Conservation (phyloP, 2,888 invertebrate species). For the Agrotis puta region DNA sequence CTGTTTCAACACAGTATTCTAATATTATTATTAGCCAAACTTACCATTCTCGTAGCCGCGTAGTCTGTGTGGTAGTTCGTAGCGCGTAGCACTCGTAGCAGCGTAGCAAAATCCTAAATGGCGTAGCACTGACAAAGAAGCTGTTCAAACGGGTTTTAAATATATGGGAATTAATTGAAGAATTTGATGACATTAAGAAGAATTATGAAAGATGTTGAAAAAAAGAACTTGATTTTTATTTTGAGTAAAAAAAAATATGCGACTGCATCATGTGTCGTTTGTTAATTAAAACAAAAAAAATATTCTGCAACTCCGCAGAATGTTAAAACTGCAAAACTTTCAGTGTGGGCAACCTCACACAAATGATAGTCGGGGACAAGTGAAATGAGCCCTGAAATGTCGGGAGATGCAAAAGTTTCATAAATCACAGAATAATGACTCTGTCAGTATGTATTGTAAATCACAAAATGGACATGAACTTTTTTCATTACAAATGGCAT, state of each 20-base stretch:
- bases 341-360: slow-evolving; percentile 9
- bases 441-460: slow-evolving; percentile 39
- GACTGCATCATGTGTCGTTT: too few relatives aligned
- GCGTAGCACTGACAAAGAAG: background rate
- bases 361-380: slow-evolving; percentile 27
- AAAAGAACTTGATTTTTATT: too few relatives aligned
- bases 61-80: background rate
- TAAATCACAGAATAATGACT: slow-evolving; percentile 46
- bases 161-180: too few relatives aligned
- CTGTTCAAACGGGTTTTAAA: too few relatives aligned
- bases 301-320: background rate
- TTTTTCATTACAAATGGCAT: slow-evolving; percentile 16
- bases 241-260: too few relatives aligned
- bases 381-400: slow-evolving; percentile 41
- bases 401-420: slow-evolving; percentile 18
- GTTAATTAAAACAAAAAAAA: too few relatives aligned
- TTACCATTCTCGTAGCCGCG: background rate
- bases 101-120: background rate
- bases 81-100: background rate
- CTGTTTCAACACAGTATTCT: too few relatives aligned
- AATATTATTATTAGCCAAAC: too few relatives aligned
- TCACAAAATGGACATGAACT: slow-evolving; percentile 5
- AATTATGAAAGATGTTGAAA: too few relatives aligned
- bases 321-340: background rate
- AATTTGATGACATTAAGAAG: too few relatives aligned